These are phyloP conservation scores for Calycopis cecrops DNA, from an alignment of 1,140 invertebrate species.

Conservation along the genomic window DNA sequence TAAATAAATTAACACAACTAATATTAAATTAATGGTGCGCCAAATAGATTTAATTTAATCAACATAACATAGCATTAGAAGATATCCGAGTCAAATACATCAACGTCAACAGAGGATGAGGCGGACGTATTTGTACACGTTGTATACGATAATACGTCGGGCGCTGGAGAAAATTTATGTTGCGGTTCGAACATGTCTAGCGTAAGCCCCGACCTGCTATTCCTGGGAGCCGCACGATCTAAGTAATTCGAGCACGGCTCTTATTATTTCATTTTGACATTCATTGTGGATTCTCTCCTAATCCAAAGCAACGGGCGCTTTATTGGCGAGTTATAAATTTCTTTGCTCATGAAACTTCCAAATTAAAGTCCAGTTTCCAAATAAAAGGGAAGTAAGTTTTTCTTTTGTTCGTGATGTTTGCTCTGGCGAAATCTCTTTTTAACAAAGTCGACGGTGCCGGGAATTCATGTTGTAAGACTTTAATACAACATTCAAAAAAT, in stretches of 20 bases:
- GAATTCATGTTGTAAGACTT: background rate
- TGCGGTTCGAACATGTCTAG: slow-evolving; percentile 39
- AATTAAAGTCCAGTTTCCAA: slow-evolving; percentile 17
- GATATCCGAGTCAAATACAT: slow-evolving; percentile 8
- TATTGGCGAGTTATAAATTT: slow-evolving; percentile 5
- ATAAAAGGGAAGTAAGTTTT: slow-evolving; percentile 6
- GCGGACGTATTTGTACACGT: background rate
- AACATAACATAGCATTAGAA: slow-evolving; percentile 2
- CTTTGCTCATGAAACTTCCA: slow-evolving; percentile 13
- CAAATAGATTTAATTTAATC: background rate
- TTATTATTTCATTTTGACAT: slow-evolving; percentile 13
- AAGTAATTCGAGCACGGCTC: slow-evolving; percentile 41
- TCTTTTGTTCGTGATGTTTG: slow-evolving; percentile 15
- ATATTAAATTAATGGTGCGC: background rate
- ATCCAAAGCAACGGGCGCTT: slow-evolving; percentile 10
- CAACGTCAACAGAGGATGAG: slow-evolving; percentile 2
- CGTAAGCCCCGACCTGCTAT: slow-evolving; percentile 41
- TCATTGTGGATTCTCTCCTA: slow-evolving; percentile 10
- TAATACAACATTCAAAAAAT: too few species aligned
- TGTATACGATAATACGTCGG: slow-evolving; percentile 16
- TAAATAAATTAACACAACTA: too few species aligned
- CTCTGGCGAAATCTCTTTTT: slow-evolving; percentile 3
- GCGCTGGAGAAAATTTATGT: slow-evolving; percentile 44
- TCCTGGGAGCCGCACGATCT: slow-evolving; percentile 43
- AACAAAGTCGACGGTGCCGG: background rate